Evolutionary conservation across 2,113 vertebrate species (phyloP).

Genomic region (Alethe diademata): DNA sequence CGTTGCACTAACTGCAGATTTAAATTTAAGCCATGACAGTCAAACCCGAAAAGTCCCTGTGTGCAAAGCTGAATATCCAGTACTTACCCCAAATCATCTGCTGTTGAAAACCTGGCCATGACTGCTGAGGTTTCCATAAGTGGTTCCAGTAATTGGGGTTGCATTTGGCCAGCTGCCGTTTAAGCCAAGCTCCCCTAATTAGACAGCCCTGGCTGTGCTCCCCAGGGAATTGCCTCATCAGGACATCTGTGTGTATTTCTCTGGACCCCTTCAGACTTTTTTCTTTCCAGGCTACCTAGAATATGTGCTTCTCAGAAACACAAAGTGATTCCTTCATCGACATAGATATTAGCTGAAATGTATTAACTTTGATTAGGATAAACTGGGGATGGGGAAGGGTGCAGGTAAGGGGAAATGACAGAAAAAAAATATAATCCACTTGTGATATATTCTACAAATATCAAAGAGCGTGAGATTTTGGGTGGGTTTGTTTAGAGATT

Average conservation of each 20-base stretch:
- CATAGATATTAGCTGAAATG: not conserved
- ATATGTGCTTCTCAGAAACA: not conserved
- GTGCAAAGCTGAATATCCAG: not conserved
- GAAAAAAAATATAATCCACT: not conserved
- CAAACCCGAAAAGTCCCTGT: not conserved
- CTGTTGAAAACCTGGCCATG: not conserved
- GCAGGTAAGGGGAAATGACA: not conserved
- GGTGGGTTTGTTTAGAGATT: not conserved
- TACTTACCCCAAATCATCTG: not conserved
- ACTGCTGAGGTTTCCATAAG: not conserved
- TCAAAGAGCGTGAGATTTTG: not conserved
- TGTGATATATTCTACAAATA: not conserved
- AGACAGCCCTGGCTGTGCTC: not conserved
- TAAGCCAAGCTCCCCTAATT: not conserved
- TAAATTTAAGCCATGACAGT: not conserved
- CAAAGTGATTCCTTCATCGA: not conserved
- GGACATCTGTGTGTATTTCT: not conserved
- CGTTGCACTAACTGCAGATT: not conserved
- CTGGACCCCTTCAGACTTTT: not conserved
- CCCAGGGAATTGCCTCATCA: not conserved
- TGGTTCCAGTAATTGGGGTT: not conserved
- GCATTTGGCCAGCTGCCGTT: not conserved
- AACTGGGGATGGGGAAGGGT: rapidly evolving
- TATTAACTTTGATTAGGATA: not conserved
- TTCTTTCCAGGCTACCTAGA: not conserved